Conservation (phyloP, 2,113 vertebrate genomes). For the Prionailurus bengalensis region DNA sequence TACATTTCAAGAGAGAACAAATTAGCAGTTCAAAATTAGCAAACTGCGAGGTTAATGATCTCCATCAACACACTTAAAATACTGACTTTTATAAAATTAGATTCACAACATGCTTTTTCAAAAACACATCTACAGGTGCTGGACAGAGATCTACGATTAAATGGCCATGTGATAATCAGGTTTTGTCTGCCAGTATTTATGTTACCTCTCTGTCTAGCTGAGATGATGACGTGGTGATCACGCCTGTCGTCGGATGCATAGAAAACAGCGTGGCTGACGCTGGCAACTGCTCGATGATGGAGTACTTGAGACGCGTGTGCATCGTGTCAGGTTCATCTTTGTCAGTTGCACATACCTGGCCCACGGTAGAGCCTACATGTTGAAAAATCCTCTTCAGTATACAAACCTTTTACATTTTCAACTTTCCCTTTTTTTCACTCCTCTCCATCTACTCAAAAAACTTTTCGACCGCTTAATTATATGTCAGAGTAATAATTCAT, state of each 20-base stretch:
- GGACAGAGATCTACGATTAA: background rate
- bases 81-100: background rate
- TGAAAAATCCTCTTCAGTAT: background rate
- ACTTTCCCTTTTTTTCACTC: background rate
- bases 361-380: constrained; percentile 88
- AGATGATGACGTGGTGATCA: constrained; percentile 83
- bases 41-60: background rate
- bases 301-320: constrained; percentile 89
- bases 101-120: background rate
- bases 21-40: background rate
- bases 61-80: background rate
- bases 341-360: constrained; percentile 90
- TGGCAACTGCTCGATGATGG: constrained; percentile 85
- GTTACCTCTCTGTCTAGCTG: constrained; percentile 94
- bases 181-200: no score
- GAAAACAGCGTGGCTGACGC: constrained; percentile 78
- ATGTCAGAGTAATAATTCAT: background rate
- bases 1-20: background rate
- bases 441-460: background rate
- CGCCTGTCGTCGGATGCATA: constrained; percentile 87
- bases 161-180: background rate
- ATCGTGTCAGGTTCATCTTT: constrained; percentile 85
- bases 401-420: background rate
- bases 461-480: background rate
- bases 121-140: background rate